Evolutionary conservation across 2,888 invertebrate genomes (phyloP), one percentile per base, ranked within the genome.

Genomic region (Beris chalybata): DNA sequence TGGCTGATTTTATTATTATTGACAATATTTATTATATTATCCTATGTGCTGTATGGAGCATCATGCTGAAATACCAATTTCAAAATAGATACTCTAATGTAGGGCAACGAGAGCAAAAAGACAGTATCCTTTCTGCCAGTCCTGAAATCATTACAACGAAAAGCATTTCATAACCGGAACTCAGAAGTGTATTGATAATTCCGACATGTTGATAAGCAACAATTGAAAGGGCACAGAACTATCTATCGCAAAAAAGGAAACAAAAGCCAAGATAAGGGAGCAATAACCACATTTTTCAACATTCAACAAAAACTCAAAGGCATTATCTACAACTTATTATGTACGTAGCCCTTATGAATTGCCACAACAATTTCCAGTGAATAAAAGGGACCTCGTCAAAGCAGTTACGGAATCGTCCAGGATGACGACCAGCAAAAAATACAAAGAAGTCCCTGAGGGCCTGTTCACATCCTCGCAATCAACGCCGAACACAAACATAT

Each of bases 401-500:
- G 29, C 47, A n/a, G 45, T 57, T 57, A 57, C 57, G 15, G 44
- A 30, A 29, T 30, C 47, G 45, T 13, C 29, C 58, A 58, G 50
- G 38, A 48, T 22, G 29, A 43, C 13, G 38, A 56, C 4, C 22
- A 22, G 12, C 13, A 13, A 56, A 13, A 15, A 32, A 52, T 22
- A 61, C 50, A 61, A 61, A 61, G 47, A 13, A 50, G 38, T 52
- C 61, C 61, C 61, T 52, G 32, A 7, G 32, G 61, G 50, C 50
- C 61, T 52, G 32, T 52, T 52, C 61, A 43, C 15, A 32, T 61
- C 52, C 61, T 61, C 52, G 61, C 61, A 61, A 61, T 61, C 61
- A 61, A 61, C 61, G 61, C 5, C 5, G 3, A 38, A 38, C 9
- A 38, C 61, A 61, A 61, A 61, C 61, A 61, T 61, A 61, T 61